Conservation (phyloP, 2,113 vertebrate species). For the Epinephelus fuscoguttatus region DNA sequence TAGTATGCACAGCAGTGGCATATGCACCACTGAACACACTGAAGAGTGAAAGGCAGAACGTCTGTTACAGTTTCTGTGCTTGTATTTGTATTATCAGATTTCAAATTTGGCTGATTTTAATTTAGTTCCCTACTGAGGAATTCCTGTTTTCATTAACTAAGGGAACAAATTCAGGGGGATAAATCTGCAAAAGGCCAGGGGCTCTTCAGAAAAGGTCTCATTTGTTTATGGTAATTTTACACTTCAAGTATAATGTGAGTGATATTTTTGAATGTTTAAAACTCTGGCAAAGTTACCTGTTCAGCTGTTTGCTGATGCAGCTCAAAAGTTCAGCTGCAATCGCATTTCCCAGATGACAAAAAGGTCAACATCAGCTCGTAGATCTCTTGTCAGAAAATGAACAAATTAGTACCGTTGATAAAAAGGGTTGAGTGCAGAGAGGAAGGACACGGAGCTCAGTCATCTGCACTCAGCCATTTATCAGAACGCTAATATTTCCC, state of each 20-base stretch:
- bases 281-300: background rate
- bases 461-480: background rate
- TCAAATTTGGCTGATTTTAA: no score
- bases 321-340: background rate
- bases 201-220: background rate
- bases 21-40: no score
- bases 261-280: background rate
- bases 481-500: slow-evolving; percentile 4
- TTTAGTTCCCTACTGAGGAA: no score
- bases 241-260: no score
- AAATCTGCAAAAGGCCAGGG: background rate
- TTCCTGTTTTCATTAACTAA: no score
- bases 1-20: no score
- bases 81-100: no score
- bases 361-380: background rate
- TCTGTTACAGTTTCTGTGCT: no score
- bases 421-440: background rate
- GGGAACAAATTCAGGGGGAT: no score
- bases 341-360: background rate
- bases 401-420: background rate
- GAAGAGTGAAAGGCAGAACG: no score
- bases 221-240: background rate
- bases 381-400: background rate
- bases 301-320: background rate
- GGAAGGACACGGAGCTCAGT: background rate